Base-by-base conservation (phyloP, 2,888 invertebrate genomes). In the Melanotus villosus region DNA sequence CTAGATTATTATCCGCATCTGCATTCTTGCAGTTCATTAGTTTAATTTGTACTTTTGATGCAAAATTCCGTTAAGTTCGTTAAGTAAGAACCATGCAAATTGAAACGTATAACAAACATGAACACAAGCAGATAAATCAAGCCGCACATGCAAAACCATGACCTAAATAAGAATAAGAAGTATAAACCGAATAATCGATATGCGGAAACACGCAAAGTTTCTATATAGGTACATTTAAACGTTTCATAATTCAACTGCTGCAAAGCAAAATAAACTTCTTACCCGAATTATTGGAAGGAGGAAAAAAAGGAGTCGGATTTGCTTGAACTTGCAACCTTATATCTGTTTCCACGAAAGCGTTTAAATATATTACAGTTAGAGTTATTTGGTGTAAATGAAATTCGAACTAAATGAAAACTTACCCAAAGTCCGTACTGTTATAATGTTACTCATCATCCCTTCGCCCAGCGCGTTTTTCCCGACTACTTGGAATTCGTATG, bases 401-500 rank as follows among this genome's bases (percentile, higher is more conserved):
- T 26, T 19, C 1, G 21, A 47, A 3, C 5, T 12, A 14, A 12
- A 41, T 4, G 18, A 7, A 34, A 66, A 85, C 89, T 88, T 88
- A 97, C 97, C 96, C 81, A 94, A 88, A 65, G 98, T 98, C 82
- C 92, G 89, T 76, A 96, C 93, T 68, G 93, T 94, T 82, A 97
- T 93, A 70, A 94, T 91, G 86, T 96, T 94, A 87, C 97, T 97
- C 90, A 95, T 94, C 93, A 97, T 94, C 72, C 98, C 98, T 82
- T 97, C 96, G 72, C 98, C 98, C 65, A 97, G 90, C 10, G 94
- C 92, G 85, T 98, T 98, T 83, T 96, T 94, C 68, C 98, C 96
- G 79, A 97, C 92, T 67, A 98, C 96, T 88, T 97, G 96, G 86
- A 98, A 98, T 86, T 98, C 97, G 86, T 98, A 98, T 65, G 93